A percentile compares a stretch with the other conserved stretches of the same genome.
phyloP scores from a whole-genome alignment of 2,113 vertebrate species.

The Percopsis transmontana region DNA sequence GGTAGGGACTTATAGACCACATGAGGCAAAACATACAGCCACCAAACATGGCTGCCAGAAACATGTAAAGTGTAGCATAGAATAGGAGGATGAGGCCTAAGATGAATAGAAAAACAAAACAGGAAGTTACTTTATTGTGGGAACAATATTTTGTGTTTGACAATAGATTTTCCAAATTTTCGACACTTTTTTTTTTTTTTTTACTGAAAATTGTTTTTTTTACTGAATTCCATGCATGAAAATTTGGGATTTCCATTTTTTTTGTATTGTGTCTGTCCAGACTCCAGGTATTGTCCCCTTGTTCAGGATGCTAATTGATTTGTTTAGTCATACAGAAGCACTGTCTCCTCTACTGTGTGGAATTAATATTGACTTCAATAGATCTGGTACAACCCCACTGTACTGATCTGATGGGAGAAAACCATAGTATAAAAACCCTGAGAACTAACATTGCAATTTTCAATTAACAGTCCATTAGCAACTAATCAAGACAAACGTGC shows the following conservation, averaged over 20 bases:
- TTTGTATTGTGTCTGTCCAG: constrained; percentile 23
- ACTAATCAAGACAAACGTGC: constrained; percentile 68
- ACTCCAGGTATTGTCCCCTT: constrained; percentile 48
- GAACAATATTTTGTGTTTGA: neutral
- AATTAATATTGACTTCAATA: constrained; percentile 9
- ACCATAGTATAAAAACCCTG: constrained; percentile 28
- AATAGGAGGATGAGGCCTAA: constrained; percentile 91
- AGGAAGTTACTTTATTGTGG: neutral
- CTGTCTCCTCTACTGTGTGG: constrained; percentile 10
- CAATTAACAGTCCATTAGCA: constrained; percentile 65
- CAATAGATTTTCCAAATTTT: neutral
- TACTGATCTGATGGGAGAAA: constrained; percentile 29
- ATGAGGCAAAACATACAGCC: constrained; percentile 90
- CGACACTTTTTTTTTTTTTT: too few species aligned
- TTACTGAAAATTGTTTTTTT: neutral
- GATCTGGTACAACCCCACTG: constrained; percentile 7
- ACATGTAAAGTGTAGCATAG: constrained; percentile 89
- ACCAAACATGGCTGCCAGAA: constrained; percentile 92
- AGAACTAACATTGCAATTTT: constrained; percentile 50
- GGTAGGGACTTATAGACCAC: constrained; percentile 91
- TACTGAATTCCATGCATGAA: constrained; percentile 19
- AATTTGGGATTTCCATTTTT: constrained; percentile 17
- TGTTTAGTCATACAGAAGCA: constrained; percentile 30
- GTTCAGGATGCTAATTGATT: constrained; percentile 18
- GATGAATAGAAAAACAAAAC: constrained; percentile 12